Evolutionary conservation across 2,888 invertebrate species (phyloP), one percentile per base, ranked within the genome.

Genomic region (Chrysolina haemoptera): DNA sequence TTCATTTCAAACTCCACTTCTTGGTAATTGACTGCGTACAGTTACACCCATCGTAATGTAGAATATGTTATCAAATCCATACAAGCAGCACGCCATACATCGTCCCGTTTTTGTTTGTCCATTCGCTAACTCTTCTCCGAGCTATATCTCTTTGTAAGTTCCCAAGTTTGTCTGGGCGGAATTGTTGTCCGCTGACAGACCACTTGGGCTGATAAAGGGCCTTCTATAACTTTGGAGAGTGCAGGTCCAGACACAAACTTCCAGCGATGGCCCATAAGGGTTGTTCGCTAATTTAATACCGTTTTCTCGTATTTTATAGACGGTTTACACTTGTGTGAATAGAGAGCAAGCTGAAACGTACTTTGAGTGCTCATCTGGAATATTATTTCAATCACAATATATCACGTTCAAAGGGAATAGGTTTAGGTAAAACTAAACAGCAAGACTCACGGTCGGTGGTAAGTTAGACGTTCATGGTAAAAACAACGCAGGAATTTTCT

Each of bases 201-300:
- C 82, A 83, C 83, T 84, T 81, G 77, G 78, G 68, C 81, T 83
- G 83, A 84, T 84, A 82, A 82, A 84, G 82, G 82, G 81, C 80
- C 80, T 59, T 76, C 82, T 83, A 82, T 81, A 83, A 83, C 81
- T 81, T 81, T 77, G 78, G 76, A 81, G 82, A 82, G 82, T 81
- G 80, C 76, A 75, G 22, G 74, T 27, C 68, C 68, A 71, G 72
- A 71, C 73, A 63, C 68, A 71, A 74, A 71, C 67, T 74, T 71
- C 64, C 68, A 68, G 59, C 68, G 65, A 68, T 68, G 70, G 72
- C 77, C 71, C 68, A 46, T 64, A 67, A 71, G 72, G 62, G 70
- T 65, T 67, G 27, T 71, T 59, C 63, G 55, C 75, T 71, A 75
- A 75, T 75, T 75, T 75, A 75, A 68, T 62, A 65, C 69, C 68